These are phyloP conservation scores for Nannoperca australis DNA, from an alignment of 2,797 vertebrate species.

Conservation along the genomic window DNA sequence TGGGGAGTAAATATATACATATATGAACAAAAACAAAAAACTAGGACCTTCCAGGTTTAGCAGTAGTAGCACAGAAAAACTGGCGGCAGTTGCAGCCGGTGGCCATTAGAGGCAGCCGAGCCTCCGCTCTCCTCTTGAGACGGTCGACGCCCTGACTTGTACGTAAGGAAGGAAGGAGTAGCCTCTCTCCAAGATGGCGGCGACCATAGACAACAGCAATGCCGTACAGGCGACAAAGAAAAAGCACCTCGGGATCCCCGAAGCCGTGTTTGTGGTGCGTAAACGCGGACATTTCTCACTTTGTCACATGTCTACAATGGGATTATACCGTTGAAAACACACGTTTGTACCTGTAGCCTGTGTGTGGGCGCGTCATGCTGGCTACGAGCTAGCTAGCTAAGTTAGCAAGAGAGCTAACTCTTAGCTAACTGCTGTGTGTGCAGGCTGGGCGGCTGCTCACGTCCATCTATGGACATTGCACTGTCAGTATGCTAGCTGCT, in stretches of 20 bases:
- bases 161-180: conserved; percentile 75
- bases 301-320: rapidly evolving
- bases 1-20: too few relatives aligned
- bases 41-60: too few relatives aligned
- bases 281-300: conserved; percentile 5
- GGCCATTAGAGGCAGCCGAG: conserved; percentile 38
- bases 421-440: conserved; percentile 41
- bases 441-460: conserved; percentile 61
- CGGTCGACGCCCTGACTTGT: conserved; percentile 25
- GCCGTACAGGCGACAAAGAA: conserved; percentile 84
- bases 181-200: conserved; percentile 90
- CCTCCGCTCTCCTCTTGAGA: neutral
- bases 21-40: too few relatives aligned
- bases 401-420: conserved; percentile 41
- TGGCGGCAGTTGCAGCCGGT: neutral
- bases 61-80: too few relatives aligned
- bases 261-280: conserved; percentile 95
- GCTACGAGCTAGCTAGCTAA: conserved; percentile 38
- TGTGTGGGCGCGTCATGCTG: conserved; percentile 9
- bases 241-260: conserved; percentile 93
- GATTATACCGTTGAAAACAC: rapidly evolving
- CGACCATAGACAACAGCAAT: conserved; percentile 87
- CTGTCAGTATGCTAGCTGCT: neutral
- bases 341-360: rapidly evolving
- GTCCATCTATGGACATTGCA: conserved; percentile 70